Base-by-base conservation (phyloP, 2,888 invertebrate genomes). In the Caenorhabditis imperialis region DNA sequence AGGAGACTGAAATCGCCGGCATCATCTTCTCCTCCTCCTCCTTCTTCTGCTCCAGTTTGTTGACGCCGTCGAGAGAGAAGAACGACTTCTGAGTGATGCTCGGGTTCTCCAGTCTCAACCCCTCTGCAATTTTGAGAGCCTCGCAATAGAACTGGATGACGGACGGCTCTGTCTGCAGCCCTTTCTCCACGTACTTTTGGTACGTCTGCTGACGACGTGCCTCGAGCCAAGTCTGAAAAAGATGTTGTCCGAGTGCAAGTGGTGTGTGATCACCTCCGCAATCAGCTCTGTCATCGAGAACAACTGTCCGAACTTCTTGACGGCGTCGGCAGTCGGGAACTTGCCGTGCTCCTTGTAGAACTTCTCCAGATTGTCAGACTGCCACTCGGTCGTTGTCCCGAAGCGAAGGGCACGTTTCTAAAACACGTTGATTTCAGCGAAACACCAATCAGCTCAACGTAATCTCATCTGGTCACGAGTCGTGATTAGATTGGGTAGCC, bases 191-290 rank as follows among this genome's bases (percentile, higher is more conserved):
- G 42, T 61, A 74, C 18, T 74, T 69, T 20, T 57, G 61, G 23
- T 74, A 69, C 16, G 74, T 69, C 23, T 53, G 48, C 30, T 74
- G 62, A 55, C 74, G 74, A 20, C 74, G 74, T 8, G 61, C 57
- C 44, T 74, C 74, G 3, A 74, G 62, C 74, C 74, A 74, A 3
- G 63, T 74, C 73, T 72, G 51, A n/a, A 63, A n/a, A n/a, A n/a
- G n/a, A n/a, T n/a, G n/a, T n/a, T n/a, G n/a, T n/a, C n/a, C n/a
- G n/a, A n/a, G n/a, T n/a, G n/a, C n/a, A n/a, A n/a, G n/a, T n/a
- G n/a, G n/a, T n/a, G n/a, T n/a, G n/a, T n/a, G n/a, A n/a, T 20
- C 27, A 71, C 62, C 58, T 73, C 73, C 0, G 61, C 65, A 61
- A 65, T 65, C 40, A 65, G 30, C 25, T 73, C 73, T 14, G 58